Conservation (phyloP, 2,113 vertebrate species). For the Andinoacara biseriatus region DNA sequence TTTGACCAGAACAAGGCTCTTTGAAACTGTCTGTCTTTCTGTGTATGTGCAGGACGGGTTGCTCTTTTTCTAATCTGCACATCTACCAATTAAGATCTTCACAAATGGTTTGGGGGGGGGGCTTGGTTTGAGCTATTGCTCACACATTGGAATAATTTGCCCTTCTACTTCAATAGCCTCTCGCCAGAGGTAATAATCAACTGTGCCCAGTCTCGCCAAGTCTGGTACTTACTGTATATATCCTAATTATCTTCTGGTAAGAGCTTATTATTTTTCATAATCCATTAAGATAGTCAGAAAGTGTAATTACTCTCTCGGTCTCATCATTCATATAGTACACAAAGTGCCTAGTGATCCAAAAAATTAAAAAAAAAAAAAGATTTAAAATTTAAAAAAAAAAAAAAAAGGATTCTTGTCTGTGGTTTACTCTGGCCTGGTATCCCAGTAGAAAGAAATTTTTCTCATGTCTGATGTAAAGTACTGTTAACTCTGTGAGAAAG, state of each 20-base stretch:
- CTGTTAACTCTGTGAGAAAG: constrained; percentile 19
- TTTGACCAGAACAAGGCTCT: constrained; percentile 35
- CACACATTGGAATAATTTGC: constrained; percentile 41
- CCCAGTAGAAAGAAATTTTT: background rate
- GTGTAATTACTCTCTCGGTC: constrained; percentile 53
- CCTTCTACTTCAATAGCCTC: constrained; percentile 32
- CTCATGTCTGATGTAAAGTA: constrained; percentile 48
- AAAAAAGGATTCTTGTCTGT: background rate
- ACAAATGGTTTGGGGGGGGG: background rate
- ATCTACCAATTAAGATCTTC: constrained; percentile 61
- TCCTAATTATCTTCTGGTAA: constrained; percentile 61
- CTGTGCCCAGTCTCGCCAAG: constrained; percentile 10
- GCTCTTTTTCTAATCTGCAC: constrained; percentile 23
- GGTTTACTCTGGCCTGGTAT: constrained; percentile 9
- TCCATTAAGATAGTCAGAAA: constrained; percentile 57
- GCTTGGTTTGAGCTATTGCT: constrained; percentile 8
- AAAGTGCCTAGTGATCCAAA: background rate
- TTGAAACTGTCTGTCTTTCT: constrained; percentile 11
- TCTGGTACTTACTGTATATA: constrained; percentile 23
- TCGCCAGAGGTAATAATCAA: constrained; percentile 45
- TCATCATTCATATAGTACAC: constrained; percentile 12
- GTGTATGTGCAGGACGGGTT: background rate
- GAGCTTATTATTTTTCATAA: constrained; percentile 56
- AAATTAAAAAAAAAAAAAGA: background rate
- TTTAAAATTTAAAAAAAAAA: background rate